Evolutionary conservation across 2,113 vertebrate species (phyloP).

Genomic region (Misgurnus anguillicaudatus): DNA sequence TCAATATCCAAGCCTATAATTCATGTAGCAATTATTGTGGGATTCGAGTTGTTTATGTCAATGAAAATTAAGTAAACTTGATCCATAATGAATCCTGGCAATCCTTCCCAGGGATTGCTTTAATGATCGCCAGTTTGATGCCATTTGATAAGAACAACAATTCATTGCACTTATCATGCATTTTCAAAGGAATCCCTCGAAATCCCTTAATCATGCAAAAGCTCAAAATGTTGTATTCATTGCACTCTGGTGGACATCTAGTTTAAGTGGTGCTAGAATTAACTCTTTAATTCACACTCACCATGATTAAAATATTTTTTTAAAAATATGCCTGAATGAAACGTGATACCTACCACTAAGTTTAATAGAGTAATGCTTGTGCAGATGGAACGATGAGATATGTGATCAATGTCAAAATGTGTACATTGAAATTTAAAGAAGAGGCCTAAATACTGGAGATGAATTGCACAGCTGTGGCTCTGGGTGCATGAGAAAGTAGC

Average conservation of each 20-base stretch:
- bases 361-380: conserved; percentile 18
- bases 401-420: too few relatives aligned
- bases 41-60: neutral
- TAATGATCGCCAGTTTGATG: conserved; percentile 9
- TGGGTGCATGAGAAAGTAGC: conserved; percentile 25
- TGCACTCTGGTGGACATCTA: too few relatives aligned
- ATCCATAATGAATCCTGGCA: conserved; percentile 3
- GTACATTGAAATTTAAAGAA: neutral
- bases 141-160: conserved; percentile 1
- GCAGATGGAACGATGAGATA: neutral
- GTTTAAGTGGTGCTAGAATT: neutral
- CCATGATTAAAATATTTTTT: too few relatives aligned
- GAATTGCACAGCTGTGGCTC: conserved; percentile 35
- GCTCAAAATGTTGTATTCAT: too few relatives aligned
- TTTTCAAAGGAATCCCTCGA: neutral
- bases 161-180: neutral
- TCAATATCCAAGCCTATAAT: conserved; percentile 15
- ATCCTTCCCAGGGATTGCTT: neutral
- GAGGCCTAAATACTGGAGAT: neutral
- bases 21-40: conserved; percentile 2
- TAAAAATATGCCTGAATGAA: neutral
- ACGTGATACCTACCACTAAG: neutral
- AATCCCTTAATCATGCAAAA: neutral
- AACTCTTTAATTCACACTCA: neutral
- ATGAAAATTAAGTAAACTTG: neutral